Evolutionary conservation across 2,888 invertebrate species (phyloP).

Genomic region (Drosophila atroscutellata): DNA sequence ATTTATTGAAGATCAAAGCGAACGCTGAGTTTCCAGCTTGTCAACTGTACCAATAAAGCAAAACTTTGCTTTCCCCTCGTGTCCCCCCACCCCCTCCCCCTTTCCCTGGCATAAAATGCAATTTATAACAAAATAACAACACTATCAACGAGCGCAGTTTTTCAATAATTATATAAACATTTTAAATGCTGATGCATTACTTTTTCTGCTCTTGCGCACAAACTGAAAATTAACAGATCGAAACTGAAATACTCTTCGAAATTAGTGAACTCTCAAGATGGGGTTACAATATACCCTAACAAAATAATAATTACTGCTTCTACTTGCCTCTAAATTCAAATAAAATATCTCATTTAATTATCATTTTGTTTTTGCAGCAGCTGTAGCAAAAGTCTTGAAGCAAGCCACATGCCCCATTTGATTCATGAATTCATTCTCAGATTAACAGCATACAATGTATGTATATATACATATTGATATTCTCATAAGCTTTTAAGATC

Average conservation of each 20-base stretch:
- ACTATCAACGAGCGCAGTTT: slow-evolving; percentile 40
- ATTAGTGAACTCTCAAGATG: no score
- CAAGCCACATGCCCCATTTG: background rate
- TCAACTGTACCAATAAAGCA: slow-evolving; percentile 34
- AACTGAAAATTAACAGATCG: background rate
- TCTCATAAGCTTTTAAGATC: slow-evolving; percentile 8
- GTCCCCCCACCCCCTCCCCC: fast-evolving
- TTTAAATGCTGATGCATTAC: slow-evolving; percentile 33
- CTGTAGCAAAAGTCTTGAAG: background rate
- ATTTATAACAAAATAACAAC: slow-evolving; percentile 28
- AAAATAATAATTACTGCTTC: background rate
- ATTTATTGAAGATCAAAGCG: slow-evolving; percentile 76
- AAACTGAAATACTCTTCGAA: background rate
- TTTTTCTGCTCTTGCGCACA: background rate
- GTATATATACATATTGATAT: slow-evolving; percentile 15
- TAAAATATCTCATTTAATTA: no score
- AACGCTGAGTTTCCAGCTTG: slow-evolving; percentile 55
- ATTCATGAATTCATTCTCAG: background rate
- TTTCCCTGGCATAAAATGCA: background rate
- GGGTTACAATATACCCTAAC: background rate
- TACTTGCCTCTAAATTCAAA: background rate
- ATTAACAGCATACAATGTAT: slow-evolving; percentile 22
- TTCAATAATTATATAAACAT: slow-evolving; percentile 63
- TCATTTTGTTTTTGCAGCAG: background rate
- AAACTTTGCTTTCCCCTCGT: background rate